Base-by-base conservation (phyloP, 2,113 vertebrate genomes). In the Syngnathoides biaculeatus region DNA sequence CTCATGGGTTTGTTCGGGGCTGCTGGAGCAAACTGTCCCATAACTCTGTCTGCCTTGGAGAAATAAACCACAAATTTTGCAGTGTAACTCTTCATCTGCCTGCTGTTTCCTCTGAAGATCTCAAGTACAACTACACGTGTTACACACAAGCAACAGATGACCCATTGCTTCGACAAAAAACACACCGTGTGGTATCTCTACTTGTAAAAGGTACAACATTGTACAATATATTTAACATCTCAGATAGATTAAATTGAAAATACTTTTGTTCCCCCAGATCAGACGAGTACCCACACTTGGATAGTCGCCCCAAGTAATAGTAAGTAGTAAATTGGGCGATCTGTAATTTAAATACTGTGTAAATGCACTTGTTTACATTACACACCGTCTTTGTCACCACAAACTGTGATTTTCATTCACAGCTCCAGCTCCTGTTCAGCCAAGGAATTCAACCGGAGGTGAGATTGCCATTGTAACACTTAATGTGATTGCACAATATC, bases 1-100 rank as follows among this genome's bases (percentile, higher is more conserved):
- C 90, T n/a, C 9, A 13, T 64, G 91, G 79, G 57, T 93, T 92
- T 73, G 62, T 89, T 17, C 87, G 79, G 9, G 89, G 82, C 9
- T 61, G 65, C 14, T 93, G 92, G 92, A 74, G 6, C 52, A 64
- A 60, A 71, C 0, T 15, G 0, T 38, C 42, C 0, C 65, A 77
- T 12, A 67, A 24, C 4, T 39, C 64, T 10, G 27, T 6, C 38
- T 80, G 83, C 35, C 42, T 9, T 0, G 68, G 30, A 7, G 60
- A 0, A 5, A 0, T 1, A 5, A 77, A 0, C 26, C 27, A 17
- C 20, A 72, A 3, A 27, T 50, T 78, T 64, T 92, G 92, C 77
- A 81, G 61, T 6, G 15, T 75, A 3, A 73, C 69, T 13, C 59
- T 89, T 68, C 39, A 20, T 43, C 61, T 90, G 3, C 8, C 2